Conservation (phyloP, 2,113 vertebrate species). For the Tenrec ecaudatus region DNA sequence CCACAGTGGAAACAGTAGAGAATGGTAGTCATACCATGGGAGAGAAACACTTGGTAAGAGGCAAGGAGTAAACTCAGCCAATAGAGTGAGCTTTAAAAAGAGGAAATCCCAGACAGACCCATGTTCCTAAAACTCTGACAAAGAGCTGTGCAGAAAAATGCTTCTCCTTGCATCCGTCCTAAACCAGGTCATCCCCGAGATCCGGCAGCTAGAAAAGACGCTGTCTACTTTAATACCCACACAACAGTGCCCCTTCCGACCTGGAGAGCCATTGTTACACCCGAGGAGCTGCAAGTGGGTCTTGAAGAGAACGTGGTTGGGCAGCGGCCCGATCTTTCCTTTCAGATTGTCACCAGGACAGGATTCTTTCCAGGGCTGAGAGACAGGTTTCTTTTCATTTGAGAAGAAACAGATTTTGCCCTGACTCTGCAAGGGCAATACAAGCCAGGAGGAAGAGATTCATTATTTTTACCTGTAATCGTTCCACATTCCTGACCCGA, state of each 20-base stretch:
- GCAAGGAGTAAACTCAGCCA: not conserved
- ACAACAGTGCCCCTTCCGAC: not conserved
- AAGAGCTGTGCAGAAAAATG: not conserved
- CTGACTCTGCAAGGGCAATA: conserved; percentile 35
- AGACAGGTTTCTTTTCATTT: conserved; percentile 58
- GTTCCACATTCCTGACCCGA: conserved; percentile 44
- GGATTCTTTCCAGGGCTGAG: conserved; percentile 34
- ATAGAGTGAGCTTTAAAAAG: not conserved
- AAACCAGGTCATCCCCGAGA: not conserved
- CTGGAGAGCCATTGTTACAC: not conserved
- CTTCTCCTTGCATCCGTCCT: conserved; percentile 8
- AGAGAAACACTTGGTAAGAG: not conserved
- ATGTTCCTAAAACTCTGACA: not conserved
- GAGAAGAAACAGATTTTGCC: conserved; percentile 66
- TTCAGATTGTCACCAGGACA: conserved; percentile 39
- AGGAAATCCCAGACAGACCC: not conserved
- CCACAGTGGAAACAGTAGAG: not conserved
- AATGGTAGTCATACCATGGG: not conserved
- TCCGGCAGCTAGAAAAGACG: not conserved
- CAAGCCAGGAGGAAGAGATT: conserved; percentile 48
- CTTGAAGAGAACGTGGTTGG: conserved; percentile 1
- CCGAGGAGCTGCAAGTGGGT: not conserved
- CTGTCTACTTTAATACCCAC: conserved; percentile 1
- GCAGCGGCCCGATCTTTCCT: not conserved
- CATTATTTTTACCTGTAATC: conserved; percentile 51